These are phyloP conservation scores for Noctua janthina DNA, from an alignment of 2,888 invertebrate genomes.

Conservation along the genomic window DNA sequence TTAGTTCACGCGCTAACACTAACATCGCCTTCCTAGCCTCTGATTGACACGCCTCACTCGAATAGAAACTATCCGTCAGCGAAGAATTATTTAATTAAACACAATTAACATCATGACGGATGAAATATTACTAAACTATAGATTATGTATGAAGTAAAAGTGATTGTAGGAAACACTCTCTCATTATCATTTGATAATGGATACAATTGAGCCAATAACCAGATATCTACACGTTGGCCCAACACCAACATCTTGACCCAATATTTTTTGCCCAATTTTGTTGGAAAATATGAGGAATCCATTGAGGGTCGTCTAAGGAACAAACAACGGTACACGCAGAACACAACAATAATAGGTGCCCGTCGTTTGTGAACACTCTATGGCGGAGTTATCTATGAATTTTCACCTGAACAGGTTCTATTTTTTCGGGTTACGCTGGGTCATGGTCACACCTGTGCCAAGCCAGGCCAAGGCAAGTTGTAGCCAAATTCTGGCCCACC, in stretches of 20 bases:
- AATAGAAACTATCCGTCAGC: constrained; percentile 39
- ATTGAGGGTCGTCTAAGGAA: not conserved
- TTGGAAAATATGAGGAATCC: not conserved
- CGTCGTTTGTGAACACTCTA: not conserved
- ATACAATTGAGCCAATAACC: constrained; percentile 43
- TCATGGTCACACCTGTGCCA: not conserved
- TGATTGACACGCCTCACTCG: constrained; percentile 14
- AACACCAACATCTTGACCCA: not conserved
- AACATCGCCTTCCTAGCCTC: not conserved
- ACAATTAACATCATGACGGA: constrained; percentile 54
- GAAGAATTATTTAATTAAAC: constrained; percentile 57
- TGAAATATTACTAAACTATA: constrained; percentile 50
- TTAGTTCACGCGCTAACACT: not conserved
- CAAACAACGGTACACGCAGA: not conserved
- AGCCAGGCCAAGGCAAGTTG: not conserved
- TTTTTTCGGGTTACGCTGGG: not conserved
- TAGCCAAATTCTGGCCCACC: not conserved
- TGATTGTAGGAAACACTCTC: constrained; percentile 51
- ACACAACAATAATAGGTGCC: not conserved
- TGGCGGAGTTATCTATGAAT: not conserved
- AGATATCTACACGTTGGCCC: constrained; percentile 14
- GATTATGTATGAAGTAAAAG: constrained; percentile 58
- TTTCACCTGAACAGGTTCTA: not conserved
- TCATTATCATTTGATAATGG: constrained; percentile 21
- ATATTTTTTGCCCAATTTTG: not conserved